Evolutionary conservation across 2,888 invertebrate genomes (phyloP).

Genomic region (Graphium colonna): DNA sequence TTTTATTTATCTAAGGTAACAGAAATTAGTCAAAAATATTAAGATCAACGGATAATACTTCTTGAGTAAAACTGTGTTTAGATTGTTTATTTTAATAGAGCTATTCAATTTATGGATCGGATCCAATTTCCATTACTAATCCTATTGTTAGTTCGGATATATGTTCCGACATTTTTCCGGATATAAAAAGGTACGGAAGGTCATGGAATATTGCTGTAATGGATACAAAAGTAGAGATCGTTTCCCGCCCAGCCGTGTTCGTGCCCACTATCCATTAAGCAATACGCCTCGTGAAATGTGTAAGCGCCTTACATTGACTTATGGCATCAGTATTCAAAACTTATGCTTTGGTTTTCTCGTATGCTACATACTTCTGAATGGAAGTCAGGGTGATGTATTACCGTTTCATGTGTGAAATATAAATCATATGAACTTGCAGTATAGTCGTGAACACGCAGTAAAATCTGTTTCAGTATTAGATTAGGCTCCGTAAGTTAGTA

Average conservation of each 20-base stretch:
- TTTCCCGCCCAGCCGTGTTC: constrained; percentile 5
- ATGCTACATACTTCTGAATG: constrained; percentile 6
- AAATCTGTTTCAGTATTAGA: too few species aligned
- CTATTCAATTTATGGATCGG: too few species aligned
- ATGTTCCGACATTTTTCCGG: neutral
- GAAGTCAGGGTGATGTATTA: neutral
- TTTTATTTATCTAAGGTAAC: too few species aligned
- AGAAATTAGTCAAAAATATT: too few species aligned
- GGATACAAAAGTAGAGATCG: constrained; percentile 13
- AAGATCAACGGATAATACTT: too few species aligned
- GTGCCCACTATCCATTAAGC: constrained; percentile 17
- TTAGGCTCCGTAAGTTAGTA: too few species aligned
- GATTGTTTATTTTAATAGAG: too few species aligned
- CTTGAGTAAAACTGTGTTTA: too few species aligned
- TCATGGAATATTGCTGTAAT: constrained; percentile 4
- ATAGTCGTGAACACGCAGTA: too few species aligned
- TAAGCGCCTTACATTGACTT: constrained; percentile 18
- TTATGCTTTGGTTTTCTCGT: constrained; percentile 8
- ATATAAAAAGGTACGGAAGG: neutral
- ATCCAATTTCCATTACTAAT: neutral
- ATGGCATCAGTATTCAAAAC: constrained; percentile 14
- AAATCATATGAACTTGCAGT: too few species aligned
- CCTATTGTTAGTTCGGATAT: neutral
- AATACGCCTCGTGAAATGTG: constrained; percentile 15
- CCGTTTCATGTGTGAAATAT: neutral